phyloP scores from a whole-genome alignment of 2,113 vertebrate genomes.

The Pimephales promelas region DNA sequence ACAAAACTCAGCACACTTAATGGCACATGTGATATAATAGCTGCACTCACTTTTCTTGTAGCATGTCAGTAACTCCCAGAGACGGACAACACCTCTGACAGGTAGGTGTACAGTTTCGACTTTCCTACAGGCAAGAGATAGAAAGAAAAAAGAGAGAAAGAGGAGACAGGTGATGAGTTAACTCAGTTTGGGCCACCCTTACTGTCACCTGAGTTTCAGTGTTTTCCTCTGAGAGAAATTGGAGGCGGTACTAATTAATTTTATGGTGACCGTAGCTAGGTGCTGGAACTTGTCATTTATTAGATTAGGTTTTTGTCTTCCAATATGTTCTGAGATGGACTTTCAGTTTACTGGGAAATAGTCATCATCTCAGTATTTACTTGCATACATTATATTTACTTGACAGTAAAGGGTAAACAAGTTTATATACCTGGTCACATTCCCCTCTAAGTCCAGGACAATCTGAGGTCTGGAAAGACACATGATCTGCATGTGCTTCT shows the following conservation, averaged over 20 bases:
- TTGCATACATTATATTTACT: too few species aligned
- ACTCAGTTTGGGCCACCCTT: not conserved
- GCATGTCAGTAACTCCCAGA: conserved; percentile 74
- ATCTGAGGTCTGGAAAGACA: conserved; percentile 20
- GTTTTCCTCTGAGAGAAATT: conserved; percentile 16
- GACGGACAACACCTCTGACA: conserved; percentile 76
- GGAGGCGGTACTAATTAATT: conserved; percentile 41
- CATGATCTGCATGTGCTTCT: conserved; percentile 40
- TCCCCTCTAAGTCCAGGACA: conserved; percentile 34
- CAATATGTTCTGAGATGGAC: not conserved
- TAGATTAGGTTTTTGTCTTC: not conserved
- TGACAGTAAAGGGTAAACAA: too few species aligned
- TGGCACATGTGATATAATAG: not conserved
- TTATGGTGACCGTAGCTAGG: not conserved
- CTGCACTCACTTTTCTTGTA: conserved; percentile 71
- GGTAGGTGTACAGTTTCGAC: conserved; percentile 73
- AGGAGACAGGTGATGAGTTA: conserved; percentile 18
- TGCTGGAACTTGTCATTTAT: conserved; percentile 14
- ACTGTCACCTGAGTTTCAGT: conserved; percentile 1
- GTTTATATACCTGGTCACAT: conserved; percentile 45
- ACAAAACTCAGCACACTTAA: not conserved
- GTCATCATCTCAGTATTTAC: not conserved
- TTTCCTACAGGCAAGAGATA: conserved; percentile 67
- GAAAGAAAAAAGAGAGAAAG: conserved; percentile 36
- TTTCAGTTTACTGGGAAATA: conserved; percentile 8